Conservation (phyloP, 2,113 vertebrate genomes). For the Phyllostomus hastatus region DNA sequence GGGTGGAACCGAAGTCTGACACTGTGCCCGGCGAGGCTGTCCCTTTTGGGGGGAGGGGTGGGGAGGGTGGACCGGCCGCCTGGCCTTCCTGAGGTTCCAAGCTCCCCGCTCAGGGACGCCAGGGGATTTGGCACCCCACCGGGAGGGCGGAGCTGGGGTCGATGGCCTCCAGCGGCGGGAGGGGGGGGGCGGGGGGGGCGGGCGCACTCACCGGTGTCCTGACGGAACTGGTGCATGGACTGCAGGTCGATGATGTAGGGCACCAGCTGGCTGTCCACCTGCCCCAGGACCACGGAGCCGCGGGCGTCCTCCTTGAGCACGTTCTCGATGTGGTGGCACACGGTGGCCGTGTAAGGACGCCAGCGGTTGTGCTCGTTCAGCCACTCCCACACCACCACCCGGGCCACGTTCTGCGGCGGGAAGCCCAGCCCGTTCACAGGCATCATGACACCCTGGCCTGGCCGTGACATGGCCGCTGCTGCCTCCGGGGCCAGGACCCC, state of each 20-base stretch:
- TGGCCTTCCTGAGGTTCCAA: neutral
- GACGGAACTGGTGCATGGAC: slow-evolving; percentile 98
- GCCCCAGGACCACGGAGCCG: slow-evolving; percentile 92
- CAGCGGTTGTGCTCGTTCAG: slow-evolving; percentile 95
- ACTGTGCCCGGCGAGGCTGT: neutral
- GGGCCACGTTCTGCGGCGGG: slow-evolving; percentile 91
- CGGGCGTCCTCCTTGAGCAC: slow-evolving; percentile 91
- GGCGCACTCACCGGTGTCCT: slow-evolving; percentile 92
- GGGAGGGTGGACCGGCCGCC: too few species aligned
- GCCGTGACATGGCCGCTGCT: slow-evolving; percentile 76
- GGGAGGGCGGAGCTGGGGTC: accelerated
- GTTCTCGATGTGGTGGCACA: slow-evolving; percentile 96
- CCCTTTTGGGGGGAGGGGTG: neutral
- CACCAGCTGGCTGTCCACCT: slow-evolving; percentile 91
- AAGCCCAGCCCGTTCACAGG: slow-evolving; percentile 84
- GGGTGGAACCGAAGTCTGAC: neutral
- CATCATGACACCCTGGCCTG: slow-evolving; percentile 76
- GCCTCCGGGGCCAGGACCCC: slow-evolving; percentile 47
- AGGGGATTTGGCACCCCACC: neutral
- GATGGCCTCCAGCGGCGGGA: neutral
- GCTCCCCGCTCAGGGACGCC: neutral
- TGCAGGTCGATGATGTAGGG: slow-evolving; percentile 97
- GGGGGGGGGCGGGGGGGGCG: accelerated
- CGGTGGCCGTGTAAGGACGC: slow-evolving; percentile 92
- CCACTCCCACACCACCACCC: slow-evolving; percentile 99